Evolutionary conservation across 2,888 invertebrate species (phyloP).

Genomic region (Melipona beecheii): DNA sequence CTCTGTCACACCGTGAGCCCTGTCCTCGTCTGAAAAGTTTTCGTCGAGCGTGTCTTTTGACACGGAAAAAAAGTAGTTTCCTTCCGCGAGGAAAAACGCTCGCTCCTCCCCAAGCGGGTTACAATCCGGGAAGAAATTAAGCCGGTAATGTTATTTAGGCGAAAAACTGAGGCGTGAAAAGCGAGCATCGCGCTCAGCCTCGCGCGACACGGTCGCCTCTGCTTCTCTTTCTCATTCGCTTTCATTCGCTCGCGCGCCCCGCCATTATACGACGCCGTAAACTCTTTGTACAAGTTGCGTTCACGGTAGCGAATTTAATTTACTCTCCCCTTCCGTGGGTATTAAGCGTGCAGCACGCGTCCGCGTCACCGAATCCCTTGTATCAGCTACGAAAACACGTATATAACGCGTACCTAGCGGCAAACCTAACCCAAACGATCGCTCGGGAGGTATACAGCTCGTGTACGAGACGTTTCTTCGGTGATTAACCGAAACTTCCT

Average conservation of each 20-base stretch:
- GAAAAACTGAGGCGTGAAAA: conserved; percentile 34
- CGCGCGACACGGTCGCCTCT: neutral
- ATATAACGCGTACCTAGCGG: conserved; percentile 9
- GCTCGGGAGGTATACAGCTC: neutral
- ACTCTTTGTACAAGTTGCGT: conserved; percentile 35
- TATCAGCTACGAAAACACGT: conserved; percentile 39
- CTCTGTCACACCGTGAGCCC: neutral
- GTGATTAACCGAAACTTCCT: conserved; percentile 43
- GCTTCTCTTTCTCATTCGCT: neutral
- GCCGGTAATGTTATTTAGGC: conserved; percentile 30
- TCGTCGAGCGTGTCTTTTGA: conserved; percentile 18
- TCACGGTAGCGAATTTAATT: conserved; percentile 63
- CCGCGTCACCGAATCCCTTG: conserved; percentile 32
- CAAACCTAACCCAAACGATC: neutral
- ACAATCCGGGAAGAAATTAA: conserved; percentile 36
- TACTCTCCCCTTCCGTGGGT: conserved; percentile 31
- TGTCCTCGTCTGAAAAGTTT: conserved; percentile 13
- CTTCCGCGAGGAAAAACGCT: neutral
- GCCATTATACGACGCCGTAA: conserved; percentile 33
- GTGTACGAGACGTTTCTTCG: neutral
- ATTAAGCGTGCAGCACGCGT: conserved; percentile 59
- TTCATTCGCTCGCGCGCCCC: neutral
- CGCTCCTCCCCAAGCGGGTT: neutral
- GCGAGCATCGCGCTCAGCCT: neutral
- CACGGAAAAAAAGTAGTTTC: conserved; percentile 8